These are phyloP conservation scores for Liopterus haemorrhoidalis DNA, from an alignment of 2,888 invertebrate genomes.

Conservation along the genomic window DNA sequence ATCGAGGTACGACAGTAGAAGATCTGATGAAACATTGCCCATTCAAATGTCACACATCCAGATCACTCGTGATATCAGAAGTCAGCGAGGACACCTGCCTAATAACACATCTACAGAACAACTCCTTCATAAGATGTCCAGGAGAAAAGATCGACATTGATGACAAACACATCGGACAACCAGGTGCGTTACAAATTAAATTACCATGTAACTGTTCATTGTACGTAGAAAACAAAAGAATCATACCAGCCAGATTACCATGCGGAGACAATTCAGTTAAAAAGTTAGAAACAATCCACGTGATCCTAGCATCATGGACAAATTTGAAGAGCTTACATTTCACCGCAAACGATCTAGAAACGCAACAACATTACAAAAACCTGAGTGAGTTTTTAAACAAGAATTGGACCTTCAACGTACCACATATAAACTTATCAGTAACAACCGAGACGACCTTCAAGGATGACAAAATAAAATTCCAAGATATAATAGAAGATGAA, in stretches of 20 bases:
- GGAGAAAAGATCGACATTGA: conserved; percentile 1
- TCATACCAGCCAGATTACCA: conserved; percentile 23
- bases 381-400: conserved; percentile 16
- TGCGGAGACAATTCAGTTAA: conserved; percentile 6
- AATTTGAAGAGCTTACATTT: conserved; percentile 23
- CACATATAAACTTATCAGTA: conserved; percentile 1
- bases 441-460: too few species aligned
- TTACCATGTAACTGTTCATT: conserved; percentile 23
- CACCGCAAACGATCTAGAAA: background rate
- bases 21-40: conserved; percentile 25
- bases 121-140: conserved; percentile 13
- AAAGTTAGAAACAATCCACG: conserved; percentile 9
- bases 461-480: too few species aligned
- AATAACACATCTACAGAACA: conserved; percentile 21
- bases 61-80: conserved; percentile 22
- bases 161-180: background rate
- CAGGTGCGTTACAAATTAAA: conserved; percentile 19
- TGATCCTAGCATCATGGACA: conserved; percentile 24
- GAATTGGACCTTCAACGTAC: conserved; percentile 12
- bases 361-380: conserved; percentile 9
- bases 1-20: conserved; percentile 24
- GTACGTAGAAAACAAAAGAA: background rate
- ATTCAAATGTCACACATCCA: conserved; percentile 24
- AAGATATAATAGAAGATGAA: too few species aligned
- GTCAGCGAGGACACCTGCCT: conserved; percentile 21